Evolutionary conservation across 2,888 invertebrate species (phyloP), one percentile per base, ranked within the genome.

Genomic region (Catocala fraxini): DNA sequence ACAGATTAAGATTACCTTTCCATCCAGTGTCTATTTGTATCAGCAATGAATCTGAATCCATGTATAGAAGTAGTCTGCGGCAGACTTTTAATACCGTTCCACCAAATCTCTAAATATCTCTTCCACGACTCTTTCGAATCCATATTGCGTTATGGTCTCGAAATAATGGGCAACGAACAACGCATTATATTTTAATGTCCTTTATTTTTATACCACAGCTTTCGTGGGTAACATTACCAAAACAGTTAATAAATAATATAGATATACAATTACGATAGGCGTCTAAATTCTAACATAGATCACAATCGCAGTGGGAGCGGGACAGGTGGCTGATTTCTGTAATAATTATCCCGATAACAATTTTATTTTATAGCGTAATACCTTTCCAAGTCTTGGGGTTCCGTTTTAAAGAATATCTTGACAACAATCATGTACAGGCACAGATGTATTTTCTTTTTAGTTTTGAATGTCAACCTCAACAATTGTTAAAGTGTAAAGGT

Each of bases 21-120:
- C 0, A 93, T 89, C 96, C 96, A 96, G 83, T 95, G 96, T 59
- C 95, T 87, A 48, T 93, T 94, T n/a, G 89, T 85, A 79, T 96
- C 96, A 3, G 95, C 95, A 56, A 96, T 93, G 79, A 95, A 96
- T 75, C 94, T 92, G 71, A 96, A 95, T 3, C 96, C 96, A 81
- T 96, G 96, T 63, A 96, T 95, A 5, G 95, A 95, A 4, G 95
- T 95, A 0, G 90, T 91, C n/a, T 91, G 82, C 0, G 94, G 94
- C 46, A 94, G 80, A 67, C 89, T 91, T 73, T 91, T 93, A 45
- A 94, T 93, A 0, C 92, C 92, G 25, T 87, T 84, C 93, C 92
- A 93, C 94, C 94, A 94, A 73, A 93, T 91, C 66, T 88, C 84
- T 4, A 90, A 81, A 70, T 92, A 93, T 64, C 79, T 80, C 71